Percentiles rank a stretch among this genome's conserved stretches.
Evolutionary conservation across 2,113 vertebrate genomes (phyloP).

Genomic region (Anguilla japonica): DNA sequence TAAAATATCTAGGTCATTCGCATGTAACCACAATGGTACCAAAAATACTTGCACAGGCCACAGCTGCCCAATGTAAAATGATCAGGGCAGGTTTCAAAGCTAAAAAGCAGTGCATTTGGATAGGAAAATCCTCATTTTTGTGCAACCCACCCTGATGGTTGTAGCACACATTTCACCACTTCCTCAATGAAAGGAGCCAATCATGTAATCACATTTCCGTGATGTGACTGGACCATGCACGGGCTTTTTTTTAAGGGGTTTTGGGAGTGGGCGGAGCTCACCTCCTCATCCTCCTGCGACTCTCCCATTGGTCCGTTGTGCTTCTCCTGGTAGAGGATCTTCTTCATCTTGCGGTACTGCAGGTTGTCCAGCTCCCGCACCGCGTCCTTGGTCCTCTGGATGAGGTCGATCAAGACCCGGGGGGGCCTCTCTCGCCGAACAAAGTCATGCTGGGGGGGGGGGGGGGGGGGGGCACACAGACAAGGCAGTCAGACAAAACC

Average conservation of each 20-base stretch:
- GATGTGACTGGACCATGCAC: background rate
- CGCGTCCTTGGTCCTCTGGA: slow-evolving; percentile 96
- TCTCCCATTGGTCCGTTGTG: slow-evolving; percentile 88
- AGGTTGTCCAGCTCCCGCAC: slow-evolving; percentile 96
- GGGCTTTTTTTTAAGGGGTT: background rate
- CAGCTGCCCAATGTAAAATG: too few species aligned
- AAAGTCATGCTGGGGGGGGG: slow-evolving; percentile 83
- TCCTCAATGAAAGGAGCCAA: too few species aligned
- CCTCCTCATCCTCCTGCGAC: slow-evolving; percentile 95
- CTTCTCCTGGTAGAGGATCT: slow-evolving; percentile 96
- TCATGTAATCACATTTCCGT: too few species aligned
- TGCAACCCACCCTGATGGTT: too few species aligned
- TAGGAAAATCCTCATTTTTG: too few species aligned
- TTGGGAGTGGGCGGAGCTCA: slow-evolving; percentile 39
- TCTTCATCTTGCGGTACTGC: slow-evolving; percentile 99
- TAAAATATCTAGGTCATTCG: too few species aligned
- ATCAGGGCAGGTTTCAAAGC: too few species aligned
- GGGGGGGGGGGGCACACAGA: background rate
- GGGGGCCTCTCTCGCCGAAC: slow-evolving; percentile 85
- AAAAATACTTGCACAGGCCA: too few species aligned
- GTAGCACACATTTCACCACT: too few species aligned
- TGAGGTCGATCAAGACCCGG: slow-evolving; percentile 89
- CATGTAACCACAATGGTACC: too few species aligned
- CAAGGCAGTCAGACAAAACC: background rate
- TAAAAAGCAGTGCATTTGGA: too few species aligned